Conservation (phyloP, 2,888 invertebrate genomes). For the Eilema griseolum region DNA sequence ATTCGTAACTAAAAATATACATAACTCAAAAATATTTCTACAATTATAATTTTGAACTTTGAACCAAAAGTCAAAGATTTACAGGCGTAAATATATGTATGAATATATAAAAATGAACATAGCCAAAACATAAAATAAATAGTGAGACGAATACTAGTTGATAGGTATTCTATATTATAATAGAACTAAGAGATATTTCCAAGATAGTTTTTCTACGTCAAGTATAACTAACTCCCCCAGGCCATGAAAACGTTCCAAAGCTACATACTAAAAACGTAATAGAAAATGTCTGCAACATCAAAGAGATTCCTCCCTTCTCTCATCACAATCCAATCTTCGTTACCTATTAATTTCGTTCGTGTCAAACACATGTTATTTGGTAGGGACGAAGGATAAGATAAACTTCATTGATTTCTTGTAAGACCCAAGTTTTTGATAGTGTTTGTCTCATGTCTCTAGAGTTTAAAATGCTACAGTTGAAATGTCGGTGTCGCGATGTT, state of each 20-base stretch:
- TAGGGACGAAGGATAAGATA: constrained; percentile 13
- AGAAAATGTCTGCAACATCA: constrained; percentile 14
- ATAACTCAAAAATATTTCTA: too few species aligned
- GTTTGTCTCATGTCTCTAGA: too few species aligned
- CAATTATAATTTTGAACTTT: too few species aligned
- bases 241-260: not conserved
- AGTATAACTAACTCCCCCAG: not conserved
- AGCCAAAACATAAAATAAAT: not conserved
- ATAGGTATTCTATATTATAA: not conserved
- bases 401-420: constrained; percentile 11
- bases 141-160: not conserved
- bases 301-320: not conserved
- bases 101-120: not conserved
- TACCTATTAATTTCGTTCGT: constrained; percentile 17
- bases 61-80: too few species aligned
- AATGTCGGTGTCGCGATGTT: not conserved
- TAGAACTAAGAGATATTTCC: constrained; percentile 1
- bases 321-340: constrained; percentile 13
- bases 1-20: too few species aligned
- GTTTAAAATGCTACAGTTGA: too few species aligned
- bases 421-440: not conserved
- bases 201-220: not conserved
- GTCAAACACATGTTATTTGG: constrained; percentile 23
- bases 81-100: too few species aligned
- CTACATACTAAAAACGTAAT: constrained; percentile 12